Percentiles rank a stretch among this genome's conserved stretches.
phyloP scores from a whole-genome alignment of 1,140 invertebrate species.

The Tenebrio molitor region DNA sequence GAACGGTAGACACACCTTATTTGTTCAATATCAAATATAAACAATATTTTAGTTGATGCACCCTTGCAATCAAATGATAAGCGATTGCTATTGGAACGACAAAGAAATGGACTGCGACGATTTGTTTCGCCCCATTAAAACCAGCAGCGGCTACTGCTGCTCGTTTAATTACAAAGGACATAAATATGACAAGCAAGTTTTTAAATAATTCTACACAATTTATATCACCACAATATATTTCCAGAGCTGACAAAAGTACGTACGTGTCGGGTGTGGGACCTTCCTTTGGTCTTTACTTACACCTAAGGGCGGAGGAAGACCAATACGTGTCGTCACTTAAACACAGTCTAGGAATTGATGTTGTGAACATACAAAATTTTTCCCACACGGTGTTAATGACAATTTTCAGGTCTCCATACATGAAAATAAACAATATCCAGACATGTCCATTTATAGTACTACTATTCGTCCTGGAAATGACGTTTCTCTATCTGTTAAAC shows the following conservation, averaged over 20 bases:
- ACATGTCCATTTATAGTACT: constrained; percentile 39
- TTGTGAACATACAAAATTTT: background rate
- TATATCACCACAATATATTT: background rate
- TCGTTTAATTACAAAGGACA: constrained; percentile 38
- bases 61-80: constrained; percentile 38
- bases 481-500: constrained; percentile 21
- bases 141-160: constrained; percentile 46
- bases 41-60: constrained; percentile 41
- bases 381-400: background rate
- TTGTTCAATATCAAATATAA: background rate
- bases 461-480: constrained; percentile 33
- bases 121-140: constrained; percentile 33
- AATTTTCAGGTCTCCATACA: constrained; percentile 45
- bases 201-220: background rate
- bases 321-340: constrained; percentile 43
- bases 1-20: constrained; percentile 30
- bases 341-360: constrained; percentile 36
- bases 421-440: constrained; percentile 44
- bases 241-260: background rate
- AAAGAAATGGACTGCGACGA: constrained; percentile 20
- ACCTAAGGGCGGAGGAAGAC: constrained; percentile 28
- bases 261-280: constrained; percentile 31
- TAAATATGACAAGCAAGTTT: background rate
- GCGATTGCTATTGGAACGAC: constrained; percentile 41
- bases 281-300: constrained; percentile 40